Evolutionary conservation across 2,888 invertebrate species (phyloP).

Genomic region (Caenorhabditis sinica): DNA sequence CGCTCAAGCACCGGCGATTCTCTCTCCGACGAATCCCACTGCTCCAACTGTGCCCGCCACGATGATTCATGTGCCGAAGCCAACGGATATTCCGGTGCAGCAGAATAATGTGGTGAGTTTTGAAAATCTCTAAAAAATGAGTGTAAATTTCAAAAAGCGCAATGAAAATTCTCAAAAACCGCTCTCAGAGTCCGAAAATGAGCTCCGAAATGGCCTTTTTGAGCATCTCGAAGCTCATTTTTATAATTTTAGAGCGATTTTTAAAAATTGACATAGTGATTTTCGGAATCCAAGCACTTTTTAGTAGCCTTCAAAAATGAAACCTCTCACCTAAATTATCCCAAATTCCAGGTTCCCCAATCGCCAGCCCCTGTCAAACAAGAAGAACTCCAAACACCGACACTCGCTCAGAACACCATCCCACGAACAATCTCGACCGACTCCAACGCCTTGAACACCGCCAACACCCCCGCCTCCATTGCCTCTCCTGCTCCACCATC

Average conservation of each 20-base stretch:
- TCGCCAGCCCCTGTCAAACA: slow-evolving; percentile 80
- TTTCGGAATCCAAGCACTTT: too few relatives aligned
- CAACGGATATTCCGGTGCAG: slow-evolving; percentile 35
- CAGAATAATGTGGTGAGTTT: too few relatives aligned
- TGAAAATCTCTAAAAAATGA: too few relatives aligned
- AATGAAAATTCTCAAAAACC: too few relatives aligned
- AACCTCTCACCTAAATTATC: too few relatives aligned
- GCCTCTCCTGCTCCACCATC: slow-evolving; percentile 41
- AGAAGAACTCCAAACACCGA: slow-evolving; percentile 44
- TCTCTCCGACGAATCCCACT: slow-evolving; percentile 36
- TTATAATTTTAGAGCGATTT: too few relatives aligned
- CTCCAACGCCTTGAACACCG: not conserved
- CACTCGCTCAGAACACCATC: slow-evolving; percentile 51
- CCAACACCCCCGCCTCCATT: slow-evolving; percentile 29
- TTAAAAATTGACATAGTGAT: too few relatives aligned
- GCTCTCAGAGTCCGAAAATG: too few relatives aligned
- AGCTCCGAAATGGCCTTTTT: too few relatives aligned
- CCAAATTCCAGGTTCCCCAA: slow-evolving; percentile 84
- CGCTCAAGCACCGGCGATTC: slow-evolving; percentile 25
- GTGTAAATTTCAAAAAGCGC: too few relatives aligned
- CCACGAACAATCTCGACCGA: slow-evolving; percentile 59
- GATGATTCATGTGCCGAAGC: slow-evolving; percentile 43
- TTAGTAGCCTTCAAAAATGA: too few relatives aligned
- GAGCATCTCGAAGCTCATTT: too few relatives aligned
- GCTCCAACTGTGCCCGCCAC: slow-evolving; percentile 33